A percentile compares a stretch with the other conserved stretches of the same genome.
These are phyloP conservation scores for Benthosema pterotum DNA, from an alignment of 2,797 vertebrate species.

Conservation along the genomic window DNA sequence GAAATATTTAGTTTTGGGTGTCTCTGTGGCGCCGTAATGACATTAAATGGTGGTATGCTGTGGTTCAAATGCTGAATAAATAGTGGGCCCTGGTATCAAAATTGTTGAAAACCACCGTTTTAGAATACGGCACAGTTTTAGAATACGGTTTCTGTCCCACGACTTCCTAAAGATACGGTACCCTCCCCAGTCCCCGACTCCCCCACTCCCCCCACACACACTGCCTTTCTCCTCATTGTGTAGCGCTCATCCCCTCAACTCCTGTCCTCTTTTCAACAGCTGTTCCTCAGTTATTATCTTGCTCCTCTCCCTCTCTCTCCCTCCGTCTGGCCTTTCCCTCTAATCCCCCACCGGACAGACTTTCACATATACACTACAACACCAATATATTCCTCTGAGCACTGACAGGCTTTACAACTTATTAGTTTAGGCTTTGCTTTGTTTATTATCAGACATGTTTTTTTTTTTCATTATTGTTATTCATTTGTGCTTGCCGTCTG, in stretches of 20 bases:
- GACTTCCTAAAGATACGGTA: constrained; percentile 57
- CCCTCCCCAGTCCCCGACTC: constrained; percentile 42
- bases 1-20: too few species aligned
- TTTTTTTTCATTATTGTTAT: constrained; percentile 55
- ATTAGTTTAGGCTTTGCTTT: constrained; percentile 68
- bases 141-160: too few species aligned
- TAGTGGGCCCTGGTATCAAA: too few species aligned
- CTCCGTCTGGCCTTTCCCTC: constrained; percentile 74
- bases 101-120: too few species aligned
- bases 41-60: too few species aligned
- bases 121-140: too few species aligned
- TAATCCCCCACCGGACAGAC: constrained; percentile 75
- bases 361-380: constrained; percentile 57
- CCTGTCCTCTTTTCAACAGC: constrained; percentile 72
- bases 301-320: constrained; percentile 52
- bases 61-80: too few species aligned
- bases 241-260: constrained; percentile 50
- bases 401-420: constrained; percentile 66
- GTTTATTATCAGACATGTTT: constrained; percentile 53
- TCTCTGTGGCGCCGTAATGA: too few species aligned
- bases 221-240: constrained; percentile 18
- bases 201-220: not conserved
- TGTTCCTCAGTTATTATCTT: constrained; percentile 76
- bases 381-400: constrained; percentile 54
- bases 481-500: constrained; percentile 66